phyloP scores from a whole-genome alignment of 2,888 invertebrate genomes.

The Acleris emargana region DNA sequence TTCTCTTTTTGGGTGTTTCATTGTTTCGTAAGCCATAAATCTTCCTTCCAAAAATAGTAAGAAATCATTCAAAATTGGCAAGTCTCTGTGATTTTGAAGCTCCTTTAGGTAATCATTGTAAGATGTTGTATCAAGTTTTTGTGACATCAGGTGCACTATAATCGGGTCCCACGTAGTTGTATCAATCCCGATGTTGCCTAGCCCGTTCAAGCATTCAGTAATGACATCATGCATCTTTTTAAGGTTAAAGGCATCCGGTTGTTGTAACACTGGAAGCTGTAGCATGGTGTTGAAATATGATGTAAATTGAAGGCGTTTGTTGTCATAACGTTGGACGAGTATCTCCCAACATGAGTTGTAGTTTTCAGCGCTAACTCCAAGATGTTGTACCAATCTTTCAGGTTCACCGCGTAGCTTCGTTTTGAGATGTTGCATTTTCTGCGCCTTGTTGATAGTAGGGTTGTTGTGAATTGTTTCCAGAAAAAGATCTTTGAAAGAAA shows the following conservation, averaged over 20 bases:
- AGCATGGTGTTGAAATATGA: constrained; percentile 16
- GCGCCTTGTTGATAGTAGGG: constrained; percentile 1
- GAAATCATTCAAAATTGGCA: constrained; percentile 35
- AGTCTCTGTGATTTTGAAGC: constrained; percentile 21
- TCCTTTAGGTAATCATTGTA: constrained; percentile 39
- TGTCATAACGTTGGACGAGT: constrained; percentile 27
- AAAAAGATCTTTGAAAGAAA: constrained; percentile 31
- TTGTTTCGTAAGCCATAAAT: constrained; percentile 40
- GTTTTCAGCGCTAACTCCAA: constrained; percentile 31
- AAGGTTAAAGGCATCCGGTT: constrained; percentile 26
- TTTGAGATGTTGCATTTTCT: neutral
- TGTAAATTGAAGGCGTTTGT: constrained; percentile 20
- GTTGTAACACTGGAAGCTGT: constrained; percentile 27
- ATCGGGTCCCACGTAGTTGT: constrained; percentile 38
- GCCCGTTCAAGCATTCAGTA: constrained; percentile 36
- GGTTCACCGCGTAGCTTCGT: constrained; percentile 21
- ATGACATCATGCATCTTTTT: constrained; percentile 39
- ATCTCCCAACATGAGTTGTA: constrained; percentile 36
- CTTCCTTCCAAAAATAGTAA: constrained; percentile 37
- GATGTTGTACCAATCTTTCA: constrained; percentile 21
- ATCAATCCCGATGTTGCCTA: constrained; percentile 36
- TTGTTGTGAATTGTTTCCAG: constrained; percentile 33
- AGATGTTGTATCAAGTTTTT: constrained; percentile 39
- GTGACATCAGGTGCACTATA: constrained; percentile 38
- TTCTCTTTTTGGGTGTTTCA: constrained; percentile 9